Percentiles rank a stretch among this genome's conserved stretches.
Evolutionary conservation across 2,113 vertebrate species (phyloP).

Genomic region (Micromys minutus): DNA sequence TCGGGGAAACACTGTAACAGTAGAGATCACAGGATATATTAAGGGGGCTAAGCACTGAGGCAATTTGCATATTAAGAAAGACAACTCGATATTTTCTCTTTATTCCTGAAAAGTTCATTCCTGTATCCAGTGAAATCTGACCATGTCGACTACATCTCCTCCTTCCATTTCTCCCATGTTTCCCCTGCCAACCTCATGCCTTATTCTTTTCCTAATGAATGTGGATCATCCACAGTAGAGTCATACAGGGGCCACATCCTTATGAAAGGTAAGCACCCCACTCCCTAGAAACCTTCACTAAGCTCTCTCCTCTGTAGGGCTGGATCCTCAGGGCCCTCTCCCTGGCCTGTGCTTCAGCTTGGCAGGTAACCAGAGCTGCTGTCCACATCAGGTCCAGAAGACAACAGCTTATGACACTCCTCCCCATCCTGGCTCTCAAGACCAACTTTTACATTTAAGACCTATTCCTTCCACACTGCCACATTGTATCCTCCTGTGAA

Average conservation of each 20-base stretch:
- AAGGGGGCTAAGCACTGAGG: slow-evolving; percentile 34
- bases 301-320: not conserved
- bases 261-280: not conserved
- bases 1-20: slow-evolving; percentile 68
- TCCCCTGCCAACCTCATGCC: not conserved
- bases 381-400: too few species aligned
- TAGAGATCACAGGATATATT: slow-evolving; percentile 51
- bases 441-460: not conserved
- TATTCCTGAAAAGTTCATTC: not conserved
- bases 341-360: too few species aligned
- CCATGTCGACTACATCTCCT: not conserved
- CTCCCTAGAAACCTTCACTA: not conserved
- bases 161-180: not conserved
- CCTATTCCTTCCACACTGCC: not conserved
- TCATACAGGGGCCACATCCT: too few species aligned
- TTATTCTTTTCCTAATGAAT: too few species aligned
- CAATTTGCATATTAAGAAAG: slow-evolving; percentile 62
- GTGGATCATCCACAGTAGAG: not conserved
- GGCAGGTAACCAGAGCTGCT: not conserved
- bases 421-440: too few species aligned
- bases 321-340: too few species aligned
- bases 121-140: too few species aligned
- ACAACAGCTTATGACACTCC: fast-evolving
- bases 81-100: not conserved
- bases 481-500: not conserved